A percentile compares a stretch with the other conserved stretches of the same genome.
phyloP scores from a whole-genome alignment of 2,113 vertebrate genomes.

The Bubalus kerabau region DNA sequence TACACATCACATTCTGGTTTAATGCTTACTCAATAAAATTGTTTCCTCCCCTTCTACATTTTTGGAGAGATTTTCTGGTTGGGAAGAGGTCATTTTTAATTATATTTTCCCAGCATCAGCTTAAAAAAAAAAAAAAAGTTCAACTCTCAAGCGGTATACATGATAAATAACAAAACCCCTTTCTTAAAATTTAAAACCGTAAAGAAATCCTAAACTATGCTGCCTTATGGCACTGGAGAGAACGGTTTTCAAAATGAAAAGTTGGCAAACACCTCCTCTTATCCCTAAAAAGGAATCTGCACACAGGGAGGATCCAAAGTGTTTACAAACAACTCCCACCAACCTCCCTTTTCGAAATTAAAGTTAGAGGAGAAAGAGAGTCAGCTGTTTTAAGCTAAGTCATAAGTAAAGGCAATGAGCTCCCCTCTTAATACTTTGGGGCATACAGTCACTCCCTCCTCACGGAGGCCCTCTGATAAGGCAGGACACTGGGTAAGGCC shows the following conservation, averaged over 20 bases:
- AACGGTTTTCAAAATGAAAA: background rate
- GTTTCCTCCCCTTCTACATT: background rate
- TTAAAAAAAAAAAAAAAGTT: background rate
- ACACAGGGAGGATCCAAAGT: background rate
- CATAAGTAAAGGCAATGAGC: background rate
- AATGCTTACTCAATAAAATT: background rate
- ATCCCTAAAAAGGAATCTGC: background rate
- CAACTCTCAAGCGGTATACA: background rate
- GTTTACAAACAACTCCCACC: background rate
- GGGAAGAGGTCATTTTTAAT: background rate
- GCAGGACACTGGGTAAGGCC: background rate
- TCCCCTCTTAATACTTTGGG: background rate
- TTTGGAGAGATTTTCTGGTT: background rate
- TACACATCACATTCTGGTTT: background rate
- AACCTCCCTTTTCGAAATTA: background rate
- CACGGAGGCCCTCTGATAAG: rapidly evolving
- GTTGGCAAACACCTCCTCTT: background rate
- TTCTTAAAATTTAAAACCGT: background rate
- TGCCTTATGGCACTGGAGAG: background rate
- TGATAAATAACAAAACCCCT: background rate
- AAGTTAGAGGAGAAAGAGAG: background rate
- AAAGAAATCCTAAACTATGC: constrained; percentile 1
- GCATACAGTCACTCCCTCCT: background rate
- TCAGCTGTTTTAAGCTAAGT: background rate
- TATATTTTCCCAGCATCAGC: background rate